phyloP scores from a whole-genome alignment of 2,113 vertebrate species.

The Gallinago media region DNA sequence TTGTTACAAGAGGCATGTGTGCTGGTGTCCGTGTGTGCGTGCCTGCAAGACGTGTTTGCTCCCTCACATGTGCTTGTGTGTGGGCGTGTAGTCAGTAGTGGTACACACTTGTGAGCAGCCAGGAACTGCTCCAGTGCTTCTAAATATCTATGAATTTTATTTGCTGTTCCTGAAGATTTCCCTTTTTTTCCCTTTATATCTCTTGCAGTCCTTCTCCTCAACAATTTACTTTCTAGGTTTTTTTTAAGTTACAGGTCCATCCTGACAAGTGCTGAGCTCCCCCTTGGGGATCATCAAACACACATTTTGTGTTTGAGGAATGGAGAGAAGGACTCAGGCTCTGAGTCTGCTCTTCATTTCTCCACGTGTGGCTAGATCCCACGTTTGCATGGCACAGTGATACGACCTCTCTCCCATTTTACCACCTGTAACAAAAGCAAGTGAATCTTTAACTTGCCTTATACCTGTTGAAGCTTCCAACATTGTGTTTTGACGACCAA shows the following conservation, averaged over 20 bases:
- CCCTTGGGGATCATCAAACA: fast-evolving
- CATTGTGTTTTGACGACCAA: neutral
- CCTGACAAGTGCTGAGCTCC: neutral
- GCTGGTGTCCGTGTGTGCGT: neutral
- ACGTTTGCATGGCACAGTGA: too few relatives aligned
- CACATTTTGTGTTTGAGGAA: neutral
- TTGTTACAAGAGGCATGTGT: neutral
- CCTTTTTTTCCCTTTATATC: too few relatives aligned
- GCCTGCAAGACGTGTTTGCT: neutral
- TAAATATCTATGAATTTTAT: neutral
- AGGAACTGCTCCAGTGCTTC: neutral
- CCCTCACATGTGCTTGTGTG: neutral
- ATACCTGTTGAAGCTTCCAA: fast-evolving
- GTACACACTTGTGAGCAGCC: neutral
- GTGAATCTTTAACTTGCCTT: neutral
- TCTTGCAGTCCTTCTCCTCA: neutral
- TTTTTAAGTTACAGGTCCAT: neutral
- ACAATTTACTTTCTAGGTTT: neutral
- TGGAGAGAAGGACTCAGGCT: neutral
- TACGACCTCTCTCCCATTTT: neutral
- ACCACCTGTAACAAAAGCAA: neutral
- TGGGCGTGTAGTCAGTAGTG: neutral
- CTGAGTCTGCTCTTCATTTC: neutral
- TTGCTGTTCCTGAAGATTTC: neutral
- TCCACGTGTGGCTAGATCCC: neutral